These are phyloP conservation scores for Melanotaenia duboulayi DNA, from an alignment of 2,113 vertebrate genomes.

Conservation along the genomic window DNA sequence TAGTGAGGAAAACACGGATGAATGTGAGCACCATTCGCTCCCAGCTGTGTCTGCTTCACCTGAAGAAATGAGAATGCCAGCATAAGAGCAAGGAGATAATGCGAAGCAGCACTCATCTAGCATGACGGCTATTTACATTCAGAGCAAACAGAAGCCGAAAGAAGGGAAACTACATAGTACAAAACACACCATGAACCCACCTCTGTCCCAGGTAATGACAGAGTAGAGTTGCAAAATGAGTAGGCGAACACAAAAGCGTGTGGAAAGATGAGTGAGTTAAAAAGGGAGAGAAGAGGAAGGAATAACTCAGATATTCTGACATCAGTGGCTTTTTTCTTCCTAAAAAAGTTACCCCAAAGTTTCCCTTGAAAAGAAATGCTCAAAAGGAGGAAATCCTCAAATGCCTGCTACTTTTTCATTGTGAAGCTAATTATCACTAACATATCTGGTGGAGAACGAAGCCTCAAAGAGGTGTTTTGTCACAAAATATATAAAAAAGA, in stretches of 20 bases:
- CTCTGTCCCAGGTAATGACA: conserved; percentile 74
- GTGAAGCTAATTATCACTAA: conserved; percentile 69
- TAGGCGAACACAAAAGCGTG: conserved; percentile 45
- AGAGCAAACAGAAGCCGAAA: conserved; percentile 45
- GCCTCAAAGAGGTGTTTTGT: conserved; percentile 56
- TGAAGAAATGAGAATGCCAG: conserved; percentile 37
- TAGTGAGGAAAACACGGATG: conserved; percentile 41
- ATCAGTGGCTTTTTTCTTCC: conserved; percentile 22
- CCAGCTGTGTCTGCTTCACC: conserved; percentile 37
- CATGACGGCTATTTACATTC: conserved; percentile 47
- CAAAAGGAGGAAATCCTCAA: conserved; percentile 49
- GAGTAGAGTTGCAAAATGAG: conserved; percentile 71
- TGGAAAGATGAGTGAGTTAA: conserved; percentile 63
- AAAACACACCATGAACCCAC: conserved; percentile 44
- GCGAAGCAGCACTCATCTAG: neutral
- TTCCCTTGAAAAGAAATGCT: conserved; percentile 44
- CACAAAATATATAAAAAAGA: conserved; percentile 69
- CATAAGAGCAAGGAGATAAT: conserved; percentile 29
- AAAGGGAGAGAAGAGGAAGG: conserved; percentile 44
- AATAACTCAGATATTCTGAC: conserved; percentile 47
- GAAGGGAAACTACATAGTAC: conserved; percentile 54
- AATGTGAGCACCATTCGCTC: conserved; percentile 39
- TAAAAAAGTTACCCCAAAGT: conserved; percentile 46
- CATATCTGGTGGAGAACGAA: conserved; percentile 52
- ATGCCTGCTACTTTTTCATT: conserved; percentile 46